These are phyloP conservation scores for Novumbra hubbsi DNA, from an alignment of 2,797 vertebrate species.

Conservation along the genomic window DNA sequence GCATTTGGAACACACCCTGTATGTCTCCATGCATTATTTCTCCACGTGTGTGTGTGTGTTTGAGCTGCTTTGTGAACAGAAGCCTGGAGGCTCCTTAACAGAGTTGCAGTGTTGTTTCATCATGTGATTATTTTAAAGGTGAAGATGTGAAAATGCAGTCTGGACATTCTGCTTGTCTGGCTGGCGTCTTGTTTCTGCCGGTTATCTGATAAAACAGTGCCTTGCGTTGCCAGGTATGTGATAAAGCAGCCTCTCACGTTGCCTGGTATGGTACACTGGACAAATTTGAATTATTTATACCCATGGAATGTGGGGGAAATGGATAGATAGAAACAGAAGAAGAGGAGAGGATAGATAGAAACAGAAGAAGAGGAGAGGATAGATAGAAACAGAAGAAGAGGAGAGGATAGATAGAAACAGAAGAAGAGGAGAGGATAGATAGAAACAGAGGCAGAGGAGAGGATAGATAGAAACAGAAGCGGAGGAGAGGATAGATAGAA, in stretches of 20 bases:
- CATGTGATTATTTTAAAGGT: slow-evolving; percentile 6
- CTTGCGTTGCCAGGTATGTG: not conserved
- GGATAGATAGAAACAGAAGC: no score
- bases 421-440: no score
- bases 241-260: not conserved
- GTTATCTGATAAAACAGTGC: not conserved
- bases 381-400: no score
- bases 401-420: no score
- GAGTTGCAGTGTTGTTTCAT: slow-evolving; percentile 11
- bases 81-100: not conserved
- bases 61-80: no score
- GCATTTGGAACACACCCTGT: no score
- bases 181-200: not conserved
- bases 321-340: no score
- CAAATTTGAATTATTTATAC: slow-evolving; percentile 9
- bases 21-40: not conserved
- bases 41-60: not conserved
- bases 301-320: not conserved
- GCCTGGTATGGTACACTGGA: not conserved
- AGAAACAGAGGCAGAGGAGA: no score
- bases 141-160: not conserved
- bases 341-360: no score
- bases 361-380: no score
- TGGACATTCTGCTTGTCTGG: not conserved
- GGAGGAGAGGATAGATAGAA: no score